A percentile compares a stretch with the other conserved stretches of the same genome.
Evolutionary conservation across 37 sponge, comb jelly and placozoan genomes (phyloP).

Genomic region (Eunapius fragilis): DNA sequence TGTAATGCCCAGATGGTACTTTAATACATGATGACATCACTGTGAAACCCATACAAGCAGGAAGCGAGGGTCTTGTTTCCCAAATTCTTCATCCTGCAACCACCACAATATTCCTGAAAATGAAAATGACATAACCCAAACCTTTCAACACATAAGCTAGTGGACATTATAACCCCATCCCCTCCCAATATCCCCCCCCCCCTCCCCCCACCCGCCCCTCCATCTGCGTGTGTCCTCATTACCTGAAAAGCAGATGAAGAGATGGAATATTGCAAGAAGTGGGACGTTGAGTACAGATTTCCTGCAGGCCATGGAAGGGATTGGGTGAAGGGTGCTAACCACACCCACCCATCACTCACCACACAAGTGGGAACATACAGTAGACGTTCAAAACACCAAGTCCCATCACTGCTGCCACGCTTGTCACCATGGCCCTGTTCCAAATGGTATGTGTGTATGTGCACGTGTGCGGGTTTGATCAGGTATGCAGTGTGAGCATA

Average conservation of each 20-base stretch:
- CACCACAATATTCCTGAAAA: constrained; percentile 43
- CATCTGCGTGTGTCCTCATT: no score
- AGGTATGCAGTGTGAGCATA: no score
- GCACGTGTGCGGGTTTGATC: no score
- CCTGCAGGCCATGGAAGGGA: not conserved
- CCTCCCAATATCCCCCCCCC: no score
- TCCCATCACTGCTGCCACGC: no score
- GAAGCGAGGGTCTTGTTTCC: constrained; percentile 52
- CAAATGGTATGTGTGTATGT: no score
- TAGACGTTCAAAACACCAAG: constrained; percentile 59
- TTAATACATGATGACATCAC: not conserved
- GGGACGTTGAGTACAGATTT: constrained; percentile 64
- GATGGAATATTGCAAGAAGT: constrained; percentile 45
- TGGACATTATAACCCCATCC: no score
- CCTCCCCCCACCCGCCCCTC: not conserved
- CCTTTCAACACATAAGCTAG: not conserved
- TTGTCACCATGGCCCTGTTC: no score
- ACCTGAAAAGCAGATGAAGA: constrained; percentile 51
- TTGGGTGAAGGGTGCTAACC: no score
- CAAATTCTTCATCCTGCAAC: constrained; percentile 53
- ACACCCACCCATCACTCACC: constrained; percentile 26
- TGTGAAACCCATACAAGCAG: constrained; percentile 23
- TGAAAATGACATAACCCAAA: no score
- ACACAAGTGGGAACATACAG: constrained; percentile 68
- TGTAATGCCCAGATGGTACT: no score